Evolutionary conservation across 2,888 invertebrate genomes (phyloP), one percentile per base, ranked within the genome.

Genomic region (Apeira syringaria): DNA sequence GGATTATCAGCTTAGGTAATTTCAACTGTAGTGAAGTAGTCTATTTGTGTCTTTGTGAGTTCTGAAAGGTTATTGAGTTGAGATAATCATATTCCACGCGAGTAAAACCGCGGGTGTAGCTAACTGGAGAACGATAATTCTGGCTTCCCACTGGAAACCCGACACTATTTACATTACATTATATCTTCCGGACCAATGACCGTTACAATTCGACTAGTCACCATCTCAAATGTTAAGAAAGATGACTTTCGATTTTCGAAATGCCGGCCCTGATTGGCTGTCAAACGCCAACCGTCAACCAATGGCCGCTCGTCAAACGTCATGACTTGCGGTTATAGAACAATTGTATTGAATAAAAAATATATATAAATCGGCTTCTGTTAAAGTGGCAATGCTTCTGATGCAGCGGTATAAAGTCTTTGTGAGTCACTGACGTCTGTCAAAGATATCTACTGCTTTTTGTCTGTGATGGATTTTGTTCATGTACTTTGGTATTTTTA

Each of bases 291-390:
- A 56, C 75, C 76, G 71, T 66, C 79, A 65, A 80, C 88, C 88
- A 89, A 88, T 89, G 71, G 79, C 61, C 54, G 84, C 81, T 87
- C 86, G 86, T 89, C 88, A 88, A 82, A 79, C 74, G 70, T 77
- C 76, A 80, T 89, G 88, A 89, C 86, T 76, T 53, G 73, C 70
- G 78, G 77, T 75, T 59, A 57, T 10, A 31, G 72, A 76, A 83
- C 83, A 82, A 86, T 84, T 83, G 83, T 70, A 62, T 60, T 62
- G 54, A 59, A 65, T 63, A 69, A 69, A 61, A n/a, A 17, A 28
- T 54, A 56, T 53, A 61, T 62, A 47, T 76, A 69, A 27, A 71
- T 61, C 67, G 70, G 87, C 88, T 88, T 80, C 88, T 79, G 88
- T 82, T 80, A 85, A 86, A 83, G 82, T 85, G 80, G 82, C 82